phyloP scores from a whole-genome alignment of 1,140 invertebrate genomes.

The Drosophila lacteicornis region DNA sequence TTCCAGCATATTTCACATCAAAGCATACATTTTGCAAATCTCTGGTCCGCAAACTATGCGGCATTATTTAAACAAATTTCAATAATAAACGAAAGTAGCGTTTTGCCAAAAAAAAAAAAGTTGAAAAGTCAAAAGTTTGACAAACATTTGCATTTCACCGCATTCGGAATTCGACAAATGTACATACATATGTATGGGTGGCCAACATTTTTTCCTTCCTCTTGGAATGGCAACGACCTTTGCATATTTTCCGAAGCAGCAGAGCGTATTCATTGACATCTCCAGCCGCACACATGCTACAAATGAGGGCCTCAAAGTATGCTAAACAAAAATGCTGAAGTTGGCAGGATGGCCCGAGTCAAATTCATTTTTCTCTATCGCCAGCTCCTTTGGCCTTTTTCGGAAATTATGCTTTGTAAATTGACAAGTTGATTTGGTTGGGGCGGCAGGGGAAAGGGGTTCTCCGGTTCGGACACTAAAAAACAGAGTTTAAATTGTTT shows the following conservation, averaged over 20 bases:
- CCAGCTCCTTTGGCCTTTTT: conserved; percentile 2
- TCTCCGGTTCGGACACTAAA: conserved; percentile 19
- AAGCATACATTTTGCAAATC: conserved; percentile 13
- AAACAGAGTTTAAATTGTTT: conserved; percentile 66
- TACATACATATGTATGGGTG: neutral
- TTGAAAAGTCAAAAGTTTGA: conserved; percentile 16
- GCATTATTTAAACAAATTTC: conserved; percentile 23
- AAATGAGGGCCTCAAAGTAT: conserved; percentile 41
- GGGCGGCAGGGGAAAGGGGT: conserved; percentile 11
- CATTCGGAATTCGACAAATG: conserved; percentile 42
- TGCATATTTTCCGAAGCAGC: conserved; percentile 24
- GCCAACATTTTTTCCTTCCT: conserved; percentile 21
- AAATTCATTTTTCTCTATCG: conserved; percentile 31
- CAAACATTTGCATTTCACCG: conserved; percentile 51
- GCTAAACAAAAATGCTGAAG: conserved; percentile 29
- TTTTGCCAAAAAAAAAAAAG: conserved; percentile 8
- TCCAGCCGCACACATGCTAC: conserved; percentile 24
- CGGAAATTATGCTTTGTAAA: conserved; percentile 57
- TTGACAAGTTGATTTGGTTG: conserved; percentile 55
- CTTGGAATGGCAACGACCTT: conserved; percentile 12
- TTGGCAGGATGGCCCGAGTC: conserved; percentile 7
- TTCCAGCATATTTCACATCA: conserved; percentile 23
- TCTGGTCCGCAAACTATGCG: conserved; percentile 14
- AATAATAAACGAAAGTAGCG: conserved; percentile 2
- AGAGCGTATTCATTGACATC: conserved; percentile 46